A percentile compares a stretch with the other conserved stretches of the same genome.
Evolutionary conservation across 2,797 vertebrate genomes (phyloP).

Genomic region (Benthosema pterotum): DNA sequence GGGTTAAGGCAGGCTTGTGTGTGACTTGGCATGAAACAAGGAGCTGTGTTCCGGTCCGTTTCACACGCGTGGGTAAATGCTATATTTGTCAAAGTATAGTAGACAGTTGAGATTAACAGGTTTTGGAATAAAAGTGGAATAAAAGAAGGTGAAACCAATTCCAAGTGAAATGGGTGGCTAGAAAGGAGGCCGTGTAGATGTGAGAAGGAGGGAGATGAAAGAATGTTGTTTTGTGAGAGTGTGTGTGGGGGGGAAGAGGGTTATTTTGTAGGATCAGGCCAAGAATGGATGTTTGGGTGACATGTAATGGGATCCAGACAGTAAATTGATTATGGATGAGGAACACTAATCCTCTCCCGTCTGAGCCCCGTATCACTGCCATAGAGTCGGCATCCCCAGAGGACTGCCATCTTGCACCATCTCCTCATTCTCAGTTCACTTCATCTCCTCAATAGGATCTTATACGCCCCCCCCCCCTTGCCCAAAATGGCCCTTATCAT

Average conservation of each 20-base stretch:
- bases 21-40: background rate
- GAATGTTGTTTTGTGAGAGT: conserved; percentile 7
- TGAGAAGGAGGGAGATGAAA: background rate
- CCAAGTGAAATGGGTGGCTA: conserved; percentile 2
- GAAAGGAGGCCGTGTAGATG: too few species aligned
- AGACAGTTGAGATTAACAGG: conserved; percentile 12
- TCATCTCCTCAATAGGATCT: conserved; percentile 55
- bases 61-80: background rate
- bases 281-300: conserved; percentile 62
- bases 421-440: conserved; percentile 55
- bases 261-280: conserved; percentile 42
- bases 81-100: background rate
- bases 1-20: background rate
- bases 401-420: conserved; percentile 63
- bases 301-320: conserved; percentile 60
- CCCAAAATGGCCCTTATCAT: conserved; percentile 47
- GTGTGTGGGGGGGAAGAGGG: conserved; percentile 9
- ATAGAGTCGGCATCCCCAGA: conserved; percentile 55
- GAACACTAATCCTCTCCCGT: conserved; percentile 71
- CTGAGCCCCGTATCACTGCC: conserved; percentile 59
- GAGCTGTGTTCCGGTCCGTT: background rate
- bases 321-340: conserved; percentile 74
- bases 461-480: conserved; percentile 3
- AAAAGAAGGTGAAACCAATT: conserved; percentile 25
- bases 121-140: conserved; percentile 27